phyloP scores from a whole-genome alignment of 2,113 vertebrate genomes.

The Helogale parvula region DNA sequence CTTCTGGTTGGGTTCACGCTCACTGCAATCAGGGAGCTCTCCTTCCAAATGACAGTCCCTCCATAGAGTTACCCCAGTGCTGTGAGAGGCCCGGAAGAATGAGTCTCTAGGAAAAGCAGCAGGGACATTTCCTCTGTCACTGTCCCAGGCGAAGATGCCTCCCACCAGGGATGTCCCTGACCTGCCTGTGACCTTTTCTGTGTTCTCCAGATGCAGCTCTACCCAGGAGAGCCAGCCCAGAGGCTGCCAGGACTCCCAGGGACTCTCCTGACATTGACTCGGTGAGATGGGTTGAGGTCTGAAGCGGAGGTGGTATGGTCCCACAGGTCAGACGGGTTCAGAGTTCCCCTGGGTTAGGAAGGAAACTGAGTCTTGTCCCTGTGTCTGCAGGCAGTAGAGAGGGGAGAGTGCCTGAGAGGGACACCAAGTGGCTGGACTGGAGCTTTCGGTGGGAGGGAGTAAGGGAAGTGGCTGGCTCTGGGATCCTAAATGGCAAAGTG shows the following conservation, averaged over 20 bases:
- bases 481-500: not conserved
- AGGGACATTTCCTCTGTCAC: not conserved
- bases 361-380: not conserved
- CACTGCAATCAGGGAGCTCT: not conserved
- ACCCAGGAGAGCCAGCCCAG: constrained; percentile 19
- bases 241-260: not conserved
- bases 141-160: not conserved
- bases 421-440: not conserved
- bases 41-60: not conserved
- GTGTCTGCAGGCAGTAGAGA: not conserved
- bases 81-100: not conserved
- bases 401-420: not conserved
- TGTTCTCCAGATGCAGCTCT: constrained; percentile 49
- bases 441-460: not conserved
- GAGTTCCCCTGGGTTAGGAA: not conserved
- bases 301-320: not conserved
- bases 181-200: not conserved
- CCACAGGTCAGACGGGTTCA: not conserved
- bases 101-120: not conserved
- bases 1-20: not conserved
- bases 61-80: not conserved
- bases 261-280: not conserved
- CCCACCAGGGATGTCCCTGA: not conserved
- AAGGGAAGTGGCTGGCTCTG: not conserved
- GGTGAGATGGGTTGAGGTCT: constrained; percentile 63